Base-by-base conservation (phyloP, 2,113 vertebrate species). In the Cynopterus brachyotis region DNA sequence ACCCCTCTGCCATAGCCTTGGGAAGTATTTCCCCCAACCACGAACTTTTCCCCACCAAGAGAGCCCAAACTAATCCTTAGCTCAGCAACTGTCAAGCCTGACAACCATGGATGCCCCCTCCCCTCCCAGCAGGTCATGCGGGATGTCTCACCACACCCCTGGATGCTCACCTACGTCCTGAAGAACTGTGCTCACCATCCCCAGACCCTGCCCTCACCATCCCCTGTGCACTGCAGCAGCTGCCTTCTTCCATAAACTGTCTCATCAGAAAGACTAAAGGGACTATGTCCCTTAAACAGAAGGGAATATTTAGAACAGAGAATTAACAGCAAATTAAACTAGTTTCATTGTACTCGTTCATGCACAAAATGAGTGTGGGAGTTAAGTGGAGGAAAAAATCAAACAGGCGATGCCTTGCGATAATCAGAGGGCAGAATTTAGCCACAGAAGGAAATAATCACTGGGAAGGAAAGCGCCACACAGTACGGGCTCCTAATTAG, bases 321-420 rank as follows among this genome's bases (percentile, higher is more conserved):
- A 97, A 98, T 98, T 97, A 97, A 97, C 92, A 97, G 97, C 93
- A 94, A 97, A 98, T 97, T 97, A 97, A 97, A 95, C 86, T 62
- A 85, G 97, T 95, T 96, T 96, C 97, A 95, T 81, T 96, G 96
- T 83, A 97, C 72, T 94, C 97, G 93, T 94, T 97, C 96, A 97
- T 94, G 97, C 96, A 62, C 95, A 97, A 98, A 97, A 97, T 95
- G 82, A 95, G 85, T 96, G 97, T 97, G 95, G 97, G 97, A 93
- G 97, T 96, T 95, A 97, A 95, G 91, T 50, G 0, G 57, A 94
- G 92, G 70, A 87, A 97, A 96, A 97, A 98, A 96, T 78, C 96
- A 96, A 97, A 96, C 90, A 89, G 97, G 89, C 81, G 4, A 89
- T 55, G 93, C 5, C 12, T 72, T 32, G 78, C 0, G 1, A 86